phyloP scores from a whole-genome alignment of 2,888 invertebrate genomes.

The Nomada ruficornis region DNA sequence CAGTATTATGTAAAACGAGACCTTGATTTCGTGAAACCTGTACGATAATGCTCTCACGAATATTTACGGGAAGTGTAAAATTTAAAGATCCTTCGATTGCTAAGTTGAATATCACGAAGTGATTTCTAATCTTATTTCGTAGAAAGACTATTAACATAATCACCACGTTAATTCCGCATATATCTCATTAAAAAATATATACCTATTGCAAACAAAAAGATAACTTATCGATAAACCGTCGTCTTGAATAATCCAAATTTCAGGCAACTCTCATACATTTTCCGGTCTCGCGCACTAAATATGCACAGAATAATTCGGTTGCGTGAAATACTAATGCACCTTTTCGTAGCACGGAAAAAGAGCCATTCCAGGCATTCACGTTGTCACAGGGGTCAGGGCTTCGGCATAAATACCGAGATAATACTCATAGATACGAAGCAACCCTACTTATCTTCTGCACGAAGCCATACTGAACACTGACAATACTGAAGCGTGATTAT shows the following conservation, averaged over 20 bases:
- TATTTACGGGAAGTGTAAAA: slow-evolving; percentile 49
- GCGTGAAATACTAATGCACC: slow-evolving; percentile 7
- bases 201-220: too few species aligned
- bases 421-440: slow-evolving; percentile 74
- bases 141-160: too few species aligned
- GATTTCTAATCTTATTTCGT: neutral
- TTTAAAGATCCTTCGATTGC: neutral
- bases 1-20: slow-evolving; percentile 65
- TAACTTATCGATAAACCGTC: too few species aligned
- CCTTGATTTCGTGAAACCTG: slow-evolving; percentile 76
- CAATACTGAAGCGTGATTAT: slow-evolving; percentile 51
- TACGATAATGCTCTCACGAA: slow-evolving; percentile 66
- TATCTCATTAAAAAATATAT: too few species aligned
- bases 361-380: slow-evolving; percentile 68
- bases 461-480: slow-evolving; percentile 54
- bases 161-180: too few species aligned
- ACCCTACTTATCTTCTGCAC: slow-evolving; percentile 72
- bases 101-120: neutral
- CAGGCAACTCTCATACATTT: too few species aligned
- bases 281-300: neutral
- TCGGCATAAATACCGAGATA: slow-evolving; percentile 74
- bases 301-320: neutral
- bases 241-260: too few species aligned
- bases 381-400: slow-evolving; percentile 71
- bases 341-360: neutral